phyloP scores from a whole-genome alignment of 2,888 invertebrate species.

The Helicoverpa assulta region DNA sequence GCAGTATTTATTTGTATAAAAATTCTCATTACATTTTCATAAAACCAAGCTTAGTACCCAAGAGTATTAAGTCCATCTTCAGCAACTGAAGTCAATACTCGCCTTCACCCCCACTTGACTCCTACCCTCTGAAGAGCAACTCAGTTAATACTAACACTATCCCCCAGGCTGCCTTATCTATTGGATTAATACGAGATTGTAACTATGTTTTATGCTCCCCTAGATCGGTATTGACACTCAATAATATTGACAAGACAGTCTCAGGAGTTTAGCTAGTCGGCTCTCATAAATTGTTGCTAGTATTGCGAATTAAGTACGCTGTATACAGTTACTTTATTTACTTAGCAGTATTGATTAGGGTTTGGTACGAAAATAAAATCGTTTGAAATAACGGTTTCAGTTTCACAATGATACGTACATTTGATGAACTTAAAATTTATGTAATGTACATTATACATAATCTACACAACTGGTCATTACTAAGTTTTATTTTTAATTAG shows the following conservation, averaged over 20 bases:
- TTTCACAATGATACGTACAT: too few species aligned
- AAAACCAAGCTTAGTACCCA: background rate
- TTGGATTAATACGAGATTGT: slow-evolving; percentile 53
- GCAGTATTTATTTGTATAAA: too few species aligned
- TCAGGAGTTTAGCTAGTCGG: slow-evolving; percentile 33
- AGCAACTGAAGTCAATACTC: slow-evolving; percentile 28
- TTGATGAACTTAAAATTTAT: too few species aligned
- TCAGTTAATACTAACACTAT: slow-evolving; percentile 11
- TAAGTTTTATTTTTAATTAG: too few species aligned
- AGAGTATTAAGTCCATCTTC: slow-evolving; percentile 1
- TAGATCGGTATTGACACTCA: slow-evolving; percentile 42
- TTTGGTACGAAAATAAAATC: too few species aligned
- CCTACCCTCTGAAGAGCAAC: slow-evolving; percentile 27
- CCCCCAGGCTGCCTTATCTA: slow-evolving; percentile 42
- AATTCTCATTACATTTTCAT: background rate
- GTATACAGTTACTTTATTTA: too few species aligned
- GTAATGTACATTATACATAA: too few species aligned
- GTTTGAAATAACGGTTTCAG: too few species aligned
- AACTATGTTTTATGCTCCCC: slow-evolving; percentile 36
- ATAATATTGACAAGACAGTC: slow-evolving; percentile 50
- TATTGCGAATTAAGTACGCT: slow-evolving; percentile 12
- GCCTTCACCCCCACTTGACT: slow-evolving; percentile 28
- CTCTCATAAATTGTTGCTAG: slow-evolving; percentile 23
- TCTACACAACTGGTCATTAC: too few species aligned
- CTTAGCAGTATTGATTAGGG: too few species aligned